Evolutionary conservation across 2,797 vertebrate genomes (phyloP).

Genomic region (Centroberyx gerrardi): DNA sequence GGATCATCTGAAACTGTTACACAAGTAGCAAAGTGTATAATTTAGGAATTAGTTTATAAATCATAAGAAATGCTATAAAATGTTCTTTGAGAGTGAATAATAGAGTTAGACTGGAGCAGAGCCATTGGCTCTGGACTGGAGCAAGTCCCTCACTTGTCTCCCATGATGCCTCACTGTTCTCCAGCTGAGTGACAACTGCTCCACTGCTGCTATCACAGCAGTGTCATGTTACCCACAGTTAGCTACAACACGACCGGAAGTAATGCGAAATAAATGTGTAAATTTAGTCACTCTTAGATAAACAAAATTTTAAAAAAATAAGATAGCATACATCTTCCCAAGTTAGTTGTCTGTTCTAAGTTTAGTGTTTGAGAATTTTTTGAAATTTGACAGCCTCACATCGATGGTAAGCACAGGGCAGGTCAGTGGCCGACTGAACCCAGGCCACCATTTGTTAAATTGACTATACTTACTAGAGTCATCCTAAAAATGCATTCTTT

Average conservation of each 20-base stretch:
- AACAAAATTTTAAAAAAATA: not conserved
- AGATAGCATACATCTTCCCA: accelerated
- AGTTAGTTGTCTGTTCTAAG: not conserved
- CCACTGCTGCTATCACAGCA: slow-evolving; percentile 2
- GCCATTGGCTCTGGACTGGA: no score
- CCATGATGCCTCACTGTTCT: slow-evolving; percentile 67
- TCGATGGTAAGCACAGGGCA: not conserved
- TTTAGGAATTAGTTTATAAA: not conserved
- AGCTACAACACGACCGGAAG: not conserved
- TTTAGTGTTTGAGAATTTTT: not conserved
- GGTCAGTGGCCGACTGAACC: no score
- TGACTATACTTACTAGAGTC: no score
- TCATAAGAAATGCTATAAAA: not conserved
- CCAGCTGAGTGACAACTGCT: slow-evolving; percentile 62
- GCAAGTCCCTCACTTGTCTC: slow-evolving; percentile 32
- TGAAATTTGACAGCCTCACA: not conserved
- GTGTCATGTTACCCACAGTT: slow-evolving; percentile 10
- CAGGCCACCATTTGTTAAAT: no score
- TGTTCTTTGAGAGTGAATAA: not conserved
- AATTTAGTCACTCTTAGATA: not conserved
- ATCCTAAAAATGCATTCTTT: no score
- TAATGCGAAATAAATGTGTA: not conserved
- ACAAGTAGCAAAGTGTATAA: no score
- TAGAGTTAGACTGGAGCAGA: not conserved
- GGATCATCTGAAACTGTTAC: no score